These are phyloP conservation scores for Brachyistius frenatus DNA, from an alignment of 2,113 vertebrate genomes.

Conservation along the genomic window DNA sequence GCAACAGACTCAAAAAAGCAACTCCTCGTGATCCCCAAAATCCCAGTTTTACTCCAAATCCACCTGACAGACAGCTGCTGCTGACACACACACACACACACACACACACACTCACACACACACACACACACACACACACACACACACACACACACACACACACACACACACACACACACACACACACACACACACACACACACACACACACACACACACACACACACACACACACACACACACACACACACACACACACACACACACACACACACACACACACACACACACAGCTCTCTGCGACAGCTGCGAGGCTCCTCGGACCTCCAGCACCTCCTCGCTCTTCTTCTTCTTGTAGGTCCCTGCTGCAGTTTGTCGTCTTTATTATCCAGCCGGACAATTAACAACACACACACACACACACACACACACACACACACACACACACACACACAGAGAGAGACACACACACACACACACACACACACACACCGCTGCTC, in stretches of 20 bases:
- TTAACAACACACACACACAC: not conserved
- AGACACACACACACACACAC: not conserved
- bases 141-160: not conserved
- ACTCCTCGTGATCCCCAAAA: conserved; percentile 34
- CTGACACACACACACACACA: conserved; percentile 4
- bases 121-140: not conserved
- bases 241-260: conserved; percentile 1
- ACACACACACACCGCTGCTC: not conserved
- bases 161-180: not conserved
- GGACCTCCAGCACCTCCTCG: conserved; percentile 33
- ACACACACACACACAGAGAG: not conserved
- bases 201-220: not conserved
- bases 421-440: not conserved
- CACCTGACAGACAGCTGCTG: conserved; percentile 35
- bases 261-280: not conserved
- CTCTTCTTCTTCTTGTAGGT: not conserved
- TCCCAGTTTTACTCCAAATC: conserved; percentile 54
- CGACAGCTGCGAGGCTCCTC: conserved; percentile 37
- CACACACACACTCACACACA: conserved; percentile 1
- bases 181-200: conserved; percentile 7
- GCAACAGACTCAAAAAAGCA: conserved; percentile 49
- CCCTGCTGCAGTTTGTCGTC: conserved; percentile 21
- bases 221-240: conserved; percentile 3
- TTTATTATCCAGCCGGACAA: conserved; percentile 28
- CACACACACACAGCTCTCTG: conserved; percentile 10